These are phyloP conservation scores for Platycercus adscitus DNA, from an alignment of 2,113 vertebrate species.

Conservation along the genomic window DNA sequence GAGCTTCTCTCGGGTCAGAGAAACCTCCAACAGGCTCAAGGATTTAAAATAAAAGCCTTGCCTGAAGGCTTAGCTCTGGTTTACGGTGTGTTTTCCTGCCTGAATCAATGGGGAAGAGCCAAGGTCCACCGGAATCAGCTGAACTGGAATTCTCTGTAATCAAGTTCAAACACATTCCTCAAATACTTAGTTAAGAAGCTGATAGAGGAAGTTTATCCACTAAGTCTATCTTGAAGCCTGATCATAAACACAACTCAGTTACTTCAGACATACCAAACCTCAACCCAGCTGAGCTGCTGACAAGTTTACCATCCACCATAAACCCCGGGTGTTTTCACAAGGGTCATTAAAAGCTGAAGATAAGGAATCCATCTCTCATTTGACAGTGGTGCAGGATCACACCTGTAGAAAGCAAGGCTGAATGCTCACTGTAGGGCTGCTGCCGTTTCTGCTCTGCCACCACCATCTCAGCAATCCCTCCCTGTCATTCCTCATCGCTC, in stretches of 20 bases:
- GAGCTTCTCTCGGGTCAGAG: neutral
- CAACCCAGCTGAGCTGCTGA: neutral
- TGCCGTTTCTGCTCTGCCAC: neutral
- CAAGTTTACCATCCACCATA: neutral
- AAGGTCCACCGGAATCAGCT: conserved; percentile 20
- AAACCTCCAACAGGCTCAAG: neutral
- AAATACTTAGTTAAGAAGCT: neutral
- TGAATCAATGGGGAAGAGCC: neutral
- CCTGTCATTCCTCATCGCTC: neutral
- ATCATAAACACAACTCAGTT: neutral
- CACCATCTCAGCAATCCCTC: neutral
- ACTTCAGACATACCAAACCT: neutral
- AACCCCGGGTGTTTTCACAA: neutral
- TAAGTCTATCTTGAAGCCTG: neutral
- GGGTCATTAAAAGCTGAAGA: neutral
- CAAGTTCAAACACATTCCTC: conserved; percentile 39
- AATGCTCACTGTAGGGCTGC: neutral
- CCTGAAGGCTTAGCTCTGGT: neutral
- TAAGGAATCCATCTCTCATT: neutral
- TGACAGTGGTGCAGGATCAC: neutral
- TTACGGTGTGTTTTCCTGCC: neutral
- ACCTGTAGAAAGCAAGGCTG: fast-evolving
- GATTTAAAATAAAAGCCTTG: neutral
- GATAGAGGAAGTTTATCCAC: conserved; percentile 34
- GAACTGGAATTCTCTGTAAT: conserved; percentile 33